phyloP scores from a whole-genome alignment of 1,140 invertebrate species.

The Penaeus indicus region DNA sequence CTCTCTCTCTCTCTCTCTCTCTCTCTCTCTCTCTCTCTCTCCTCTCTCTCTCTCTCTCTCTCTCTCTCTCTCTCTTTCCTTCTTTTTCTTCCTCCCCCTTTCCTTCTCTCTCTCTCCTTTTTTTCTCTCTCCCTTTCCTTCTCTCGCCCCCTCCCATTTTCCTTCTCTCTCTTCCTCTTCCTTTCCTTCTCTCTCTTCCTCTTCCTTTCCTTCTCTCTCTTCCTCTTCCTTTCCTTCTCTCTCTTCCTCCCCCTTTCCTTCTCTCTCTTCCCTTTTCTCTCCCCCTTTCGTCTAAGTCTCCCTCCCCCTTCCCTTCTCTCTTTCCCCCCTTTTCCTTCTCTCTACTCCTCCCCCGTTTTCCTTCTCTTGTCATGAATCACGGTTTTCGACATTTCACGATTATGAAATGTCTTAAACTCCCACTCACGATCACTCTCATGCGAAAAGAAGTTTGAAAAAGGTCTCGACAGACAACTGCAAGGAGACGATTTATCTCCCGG shows the following conservation, averaged over 20 bases:
- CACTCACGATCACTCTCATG: too few relatives aligned
- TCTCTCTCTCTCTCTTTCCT: too few relatives aligned
- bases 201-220: not conserved
- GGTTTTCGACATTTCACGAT: not conserved
- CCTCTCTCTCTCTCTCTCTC: too few relatives aligned
- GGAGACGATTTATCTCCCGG: too few relatives aligned
- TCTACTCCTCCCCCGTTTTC: constrained; percentile 4
- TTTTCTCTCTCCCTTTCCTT: constrained; percentile 12
- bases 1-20: too few relatives aligned
- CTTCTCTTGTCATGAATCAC: not conserved
- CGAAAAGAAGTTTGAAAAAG: too few relatives aligned
- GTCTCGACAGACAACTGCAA: too few relatives aligned
- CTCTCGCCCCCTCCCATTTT: not conserved
- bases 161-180: not conserved
- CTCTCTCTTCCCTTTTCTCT: too few relatives aligned
- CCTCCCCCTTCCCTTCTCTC: not conserved
- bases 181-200: not conserved
- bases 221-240: not conserved
- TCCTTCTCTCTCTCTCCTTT: not conserved
- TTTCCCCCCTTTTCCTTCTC: not conserved
- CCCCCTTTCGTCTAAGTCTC: not conserved
- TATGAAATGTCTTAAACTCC: too few relatives aligned
- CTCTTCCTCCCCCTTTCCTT: not conserved
- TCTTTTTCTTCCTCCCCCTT: not conserved
- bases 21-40: too few relatives aligned